These are phyloP conservation scores for Bergia puertoricense DNA, from an alignment of 92 coral and sea anemone species.

Conservation along the genomic window DNA sequence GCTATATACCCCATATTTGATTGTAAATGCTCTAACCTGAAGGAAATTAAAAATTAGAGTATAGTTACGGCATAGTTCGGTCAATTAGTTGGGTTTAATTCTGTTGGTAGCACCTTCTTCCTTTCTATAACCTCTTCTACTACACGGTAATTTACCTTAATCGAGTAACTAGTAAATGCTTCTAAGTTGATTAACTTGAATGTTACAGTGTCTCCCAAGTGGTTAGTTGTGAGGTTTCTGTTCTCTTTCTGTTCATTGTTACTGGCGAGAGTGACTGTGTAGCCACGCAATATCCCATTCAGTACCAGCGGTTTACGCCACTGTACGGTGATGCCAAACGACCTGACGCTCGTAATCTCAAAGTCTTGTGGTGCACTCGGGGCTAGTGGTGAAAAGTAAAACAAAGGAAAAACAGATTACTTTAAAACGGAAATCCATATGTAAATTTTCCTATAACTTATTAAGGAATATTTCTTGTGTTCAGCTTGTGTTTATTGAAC, in stretches of 20 bases:
- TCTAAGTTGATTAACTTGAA: background rate
- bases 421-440: too few relatives aligned
- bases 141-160: background rate
- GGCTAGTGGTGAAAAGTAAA: background rate
- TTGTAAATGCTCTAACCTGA: slow-evolving; percentile 30
- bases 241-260: background rate
- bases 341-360: background rate
- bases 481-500: too few relatives aligned
- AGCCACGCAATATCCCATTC: slow-evolving; percentile 34
- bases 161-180: background rate
- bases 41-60: too few relatives aligned
- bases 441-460: too few relatives aligned
- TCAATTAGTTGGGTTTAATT: too few relatives aligned
- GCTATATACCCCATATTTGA: slow-evolving; percentile 11
- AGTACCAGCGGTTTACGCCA: slow-evolving; percentile 38
- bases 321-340: slow-evolving; percentile 3
- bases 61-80: too few relatives aligned
- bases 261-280: slow-evolving; percentile 3
- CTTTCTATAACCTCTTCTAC: too few relatives aligned
- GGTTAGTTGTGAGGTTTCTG: background rate
- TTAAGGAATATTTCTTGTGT: too few relatives aligned
- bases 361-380: background rate
- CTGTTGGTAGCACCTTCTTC: too few relatives aligned
- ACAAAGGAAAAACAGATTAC: too few relatives aligned
- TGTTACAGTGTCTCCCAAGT: background rate